Percentiles rank a stretch among this genome's conserved stretches.
These are phyloP conservation scores for Psammodynastes pulverulentus DNA, from an alignment of 2,113 vertebrate species.

Conservation along the genomic window DNA sequence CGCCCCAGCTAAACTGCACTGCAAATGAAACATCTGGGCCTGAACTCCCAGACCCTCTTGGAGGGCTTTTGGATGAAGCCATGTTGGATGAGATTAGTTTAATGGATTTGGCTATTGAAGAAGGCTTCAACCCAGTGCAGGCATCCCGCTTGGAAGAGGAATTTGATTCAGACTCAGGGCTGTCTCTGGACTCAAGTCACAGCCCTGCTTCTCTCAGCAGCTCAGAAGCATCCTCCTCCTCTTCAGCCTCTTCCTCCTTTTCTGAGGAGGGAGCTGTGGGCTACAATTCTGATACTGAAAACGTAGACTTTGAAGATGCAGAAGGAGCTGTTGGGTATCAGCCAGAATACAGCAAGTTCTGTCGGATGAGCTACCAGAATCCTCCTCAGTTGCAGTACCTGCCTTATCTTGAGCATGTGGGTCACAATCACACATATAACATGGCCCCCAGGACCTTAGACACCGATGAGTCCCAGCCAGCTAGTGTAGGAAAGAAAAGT, in stretches of 20 bases:
- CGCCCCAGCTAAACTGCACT: conserved; percentile 81
- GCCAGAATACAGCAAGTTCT: conserved; percentile 93
- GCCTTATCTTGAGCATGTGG: conserved; percentile 89
- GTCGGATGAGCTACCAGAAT: conserved; percentile 97
- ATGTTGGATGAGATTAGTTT: conserved; percentile 98
- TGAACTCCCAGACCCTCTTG: conserved; percentile 83
- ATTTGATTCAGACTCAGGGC: conserved; percentile 95
- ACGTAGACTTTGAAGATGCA: conserved; percentile 79
- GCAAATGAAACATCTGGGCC: conserved; percentile 81
- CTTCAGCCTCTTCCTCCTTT: conserved; percentile 84
- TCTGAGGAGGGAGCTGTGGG: conserved; percentile 96
- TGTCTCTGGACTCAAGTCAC: conserved; percentile 94
- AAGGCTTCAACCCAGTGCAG: conserved; percentile 94
- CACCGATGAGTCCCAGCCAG: conserved; percentile 69
- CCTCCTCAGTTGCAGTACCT: conserved; percentile 85
- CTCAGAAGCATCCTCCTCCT: conserved; percentile 85
- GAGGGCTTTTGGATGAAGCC: conserved; percentile 88
- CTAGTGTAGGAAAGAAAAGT: conserved; percentile 73
- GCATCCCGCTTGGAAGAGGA: conserved; percentile 93
- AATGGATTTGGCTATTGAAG: conserved; percentile 94
- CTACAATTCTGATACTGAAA: conserved; percentile 95
- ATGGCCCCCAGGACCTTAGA: conserved; percentile 77
- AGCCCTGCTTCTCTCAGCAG: conserved; percentile 95
- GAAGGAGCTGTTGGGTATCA: conserved; percentile 94
- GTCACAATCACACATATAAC: conserved; percentile 98